Conservation (phyloP, 1,140 invertebrate species). For the Achroia grisella region DNA sequence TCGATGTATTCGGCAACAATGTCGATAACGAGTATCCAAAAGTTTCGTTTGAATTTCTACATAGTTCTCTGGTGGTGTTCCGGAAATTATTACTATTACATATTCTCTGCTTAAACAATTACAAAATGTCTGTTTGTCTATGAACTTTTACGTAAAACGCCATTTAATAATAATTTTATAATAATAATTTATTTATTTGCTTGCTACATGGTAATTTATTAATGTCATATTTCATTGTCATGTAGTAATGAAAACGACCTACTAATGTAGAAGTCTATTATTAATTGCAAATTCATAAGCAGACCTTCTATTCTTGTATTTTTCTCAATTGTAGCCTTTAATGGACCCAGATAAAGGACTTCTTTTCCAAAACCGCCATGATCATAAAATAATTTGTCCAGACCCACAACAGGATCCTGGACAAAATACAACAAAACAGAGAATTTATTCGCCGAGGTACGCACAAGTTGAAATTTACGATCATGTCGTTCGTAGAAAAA, state of each 20-base stretch:
- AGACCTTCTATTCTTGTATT: no score
- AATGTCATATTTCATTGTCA: no score
- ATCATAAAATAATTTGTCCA: constrained; percentile 75
- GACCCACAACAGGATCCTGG: constrained; percentile 72
- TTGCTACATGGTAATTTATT: no score
- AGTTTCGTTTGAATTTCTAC: constrained; percentile 7
- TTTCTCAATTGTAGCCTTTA: constrained; percentile 66
- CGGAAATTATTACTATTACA: constrained; percentile 9
- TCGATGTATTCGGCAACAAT: constrained; percentile 16
- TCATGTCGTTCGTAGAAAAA: constrained; percentile 74
- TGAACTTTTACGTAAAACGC: no score
- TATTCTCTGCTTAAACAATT: no score
- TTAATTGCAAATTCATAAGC: no score
- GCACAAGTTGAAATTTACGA: constrained; percentile 78
- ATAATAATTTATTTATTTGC: no score
- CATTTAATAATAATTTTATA: no score
- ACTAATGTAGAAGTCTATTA: no score
- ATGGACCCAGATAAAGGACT: constrained; percentile 78
- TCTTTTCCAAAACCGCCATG: constrained; percentile 78
- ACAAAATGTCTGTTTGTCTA: no score
- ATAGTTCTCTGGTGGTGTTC: constrained; percentile 4
- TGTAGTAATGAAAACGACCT: no score
- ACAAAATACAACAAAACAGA: constrained; percentile 68
- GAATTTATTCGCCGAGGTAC: constrained; percentile 72
- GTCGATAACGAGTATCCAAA: constrained; percentile 8